Percentiles rank a stretch among this genome's conserved stretches.
Evolutionary conservation across 2,797 vertebrate species (phyloP).

Genomic region (Poecile montanus): DNA sequence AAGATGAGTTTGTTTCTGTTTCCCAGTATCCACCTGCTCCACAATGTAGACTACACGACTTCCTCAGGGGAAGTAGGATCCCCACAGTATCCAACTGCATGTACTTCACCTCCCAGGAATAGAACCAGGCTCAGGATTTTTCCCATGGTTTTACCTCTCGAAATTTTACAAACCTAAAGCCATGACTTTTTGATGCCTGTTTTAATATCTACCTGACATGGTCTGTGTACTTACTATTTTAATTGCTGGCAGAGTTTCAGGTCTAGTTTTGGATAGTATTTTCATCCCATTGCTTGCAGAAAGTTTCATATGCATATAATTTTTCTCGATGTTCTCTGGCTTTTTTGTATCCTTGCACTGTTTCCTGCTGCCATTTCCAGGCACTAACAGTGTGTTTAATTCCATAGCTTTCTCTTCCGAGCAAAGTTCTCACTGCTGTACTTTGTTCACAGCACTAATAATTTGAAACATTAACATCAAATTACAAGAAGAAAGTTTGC

Average conservation of each 20-base stretch:
- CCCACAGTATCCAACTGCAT: neutral
- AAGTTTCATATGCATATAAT: neutral
- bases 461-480: neutral
- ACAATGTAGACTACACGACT: neutral
- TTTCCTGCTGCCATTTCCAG: neutral
- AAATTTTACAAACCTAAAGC: neutral
- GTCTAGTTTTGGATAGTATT: neutral
- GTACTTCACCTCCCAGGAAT: neutral
- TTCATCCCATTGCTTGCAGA: neutral
- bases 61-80: neutral
- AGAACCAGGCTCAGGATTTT: neutral
- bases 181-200: neutral
- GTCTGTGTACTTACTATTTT: neutral
- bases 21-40: neutral
- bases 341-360: neutral
- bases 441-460: neutral
- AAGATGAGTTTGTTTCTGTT: neutral
- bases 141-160: neutral
- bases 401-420: neutral
- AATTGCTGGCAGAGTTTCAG: neutral
- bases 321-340: neutral
- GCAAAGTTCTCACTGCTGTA: neutral
- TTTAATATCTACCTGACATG: neutral
- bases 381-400: neutral
- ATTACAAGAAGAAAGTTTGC: neutral